These are phyloP conservation scores for Coelopa pilipes DNA, from an alignment of 2,888 invertebrate species.

Conservation along the genomic window DNA sequence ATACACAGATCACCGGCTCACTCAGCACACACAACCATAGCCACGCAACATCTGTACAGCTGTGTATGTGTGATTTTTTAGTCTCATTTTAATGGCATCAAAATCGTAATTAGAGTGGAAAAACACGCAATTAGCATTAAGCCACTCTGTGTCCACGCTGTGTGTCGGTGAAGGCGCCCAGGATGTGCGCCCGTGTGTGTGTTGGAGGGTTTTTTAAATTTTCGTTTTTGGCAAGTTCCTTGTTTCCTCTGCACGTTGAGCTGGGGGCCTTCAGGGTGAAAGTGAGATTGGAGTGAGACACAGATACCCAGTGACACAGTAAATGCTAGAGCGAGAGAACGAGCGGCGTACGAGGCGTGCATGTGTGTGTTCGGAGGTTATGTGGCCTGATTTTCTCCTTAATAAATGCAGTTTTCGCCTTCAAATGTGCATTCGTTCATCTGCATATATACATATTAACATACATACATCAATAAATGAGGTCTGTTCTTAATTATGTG, in stretches of 20 bases:
- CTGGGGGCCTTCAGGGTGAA: too few species aligned
- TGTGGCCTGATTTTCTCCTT: slow-evolving; percentile 13
- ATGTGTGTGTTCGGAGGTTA: slow-evolving; percentile 1
- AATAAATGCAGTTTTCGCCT: not conserved
- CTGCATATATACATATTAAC: too few species aligned
- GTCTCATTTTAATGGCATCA: slow-evolving; percentile 27
- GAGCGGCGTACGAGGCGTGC: not conserved
- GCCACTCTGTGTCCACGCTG: not conserved
- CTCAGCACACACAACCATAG: too few species aligned
- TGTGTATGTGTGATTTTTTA: not conserved
- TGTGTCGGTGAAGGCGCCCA: slow-evolving; percentile 4
- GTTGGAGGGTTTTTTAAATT: slow-evolving; percentile 4
- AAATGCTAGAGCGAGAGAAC: too few species aligned
- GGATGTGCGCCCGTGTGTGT: not conserved
- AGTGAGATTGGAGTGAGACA: not conserved
- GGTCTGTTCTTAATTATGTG: not conserved
- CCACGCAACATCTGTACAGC: too few species aligned
- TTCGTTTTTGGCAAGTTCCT: slow-evolving; percentile 11
- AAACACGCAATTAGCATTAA: slow-evolving; percentile 29
- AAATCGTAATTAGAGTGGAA: slow-evolving; percentile 26
- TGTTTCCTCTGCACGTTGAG: not conserved
- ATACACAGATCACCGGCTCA: too few species aligned
- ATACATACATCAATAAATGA: too few species aligned
- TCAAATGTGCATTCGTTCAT: too few species aligned
- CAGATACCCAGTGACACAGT: not conserved